phyloP scores from a whole-genome alignment of 2,888 invertebrate species.

The Melanostoma scalare region DNA sequence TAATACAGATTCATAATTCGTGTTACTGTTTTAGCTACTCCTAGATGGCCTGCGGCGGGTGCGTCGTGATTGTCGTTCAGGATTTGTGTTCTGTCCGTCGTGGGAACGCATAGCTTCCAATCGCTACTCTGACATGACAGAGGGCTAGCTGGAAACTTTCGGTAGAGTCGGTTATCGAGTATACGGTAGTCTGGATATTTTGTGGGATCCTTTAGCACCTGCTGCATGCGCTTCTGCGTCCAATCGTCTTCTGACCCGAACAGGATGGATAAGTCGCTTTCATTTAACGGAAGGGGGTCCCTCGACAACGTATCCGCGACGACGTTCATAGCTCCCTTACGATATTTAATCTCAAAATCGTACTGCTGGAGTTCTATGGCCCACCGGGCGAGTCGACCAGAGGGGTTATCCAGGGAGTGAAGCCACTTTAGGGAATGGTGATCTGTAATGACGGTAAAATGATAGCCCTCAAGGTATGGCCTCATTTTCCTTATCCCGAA shows the following conservation, averaged over 20 bases:
- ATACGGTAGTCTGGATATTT: too few relatives aligned
- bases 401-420: background rate
- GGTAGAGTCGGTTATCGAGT: too few relatives aligned
- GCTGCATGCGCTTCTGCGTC: background rate
- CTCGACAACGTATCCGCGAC: background rate
- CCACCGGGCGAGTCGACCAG: background rate
- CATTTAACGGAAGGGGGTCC: background rate
- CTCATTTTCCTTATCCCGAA: slow-evolving; percentile 4
- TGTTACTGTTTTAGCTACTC: too few relatives aligned
- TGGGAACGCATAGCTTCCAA: too few relatives aligned
- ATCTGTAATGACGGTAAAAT: background rate
- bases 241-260: background rate
- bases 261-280: background rate
- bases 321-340: background rate
- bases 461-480: background rate
- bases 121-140: too few relatives aligned
- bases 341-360: background rate
- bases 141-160: too few relatives aligned
- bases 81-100: too few relatives aligned
- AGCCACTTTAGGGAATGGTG: slow-evolving; percentile 1
- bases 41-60: too few relatives aligned
- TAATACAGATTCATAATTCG: too few relatives aligned
- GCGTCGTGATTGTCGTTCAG: too few relatives aligned
- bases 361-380: slow-evolving; percentile 2
- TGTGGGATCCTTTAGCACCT: too few relatives aligned